Evolutionary conservation across 2,888 invertebrate genomes (phyloP).

Genomic region (Parochlus steinenii): DNA sequence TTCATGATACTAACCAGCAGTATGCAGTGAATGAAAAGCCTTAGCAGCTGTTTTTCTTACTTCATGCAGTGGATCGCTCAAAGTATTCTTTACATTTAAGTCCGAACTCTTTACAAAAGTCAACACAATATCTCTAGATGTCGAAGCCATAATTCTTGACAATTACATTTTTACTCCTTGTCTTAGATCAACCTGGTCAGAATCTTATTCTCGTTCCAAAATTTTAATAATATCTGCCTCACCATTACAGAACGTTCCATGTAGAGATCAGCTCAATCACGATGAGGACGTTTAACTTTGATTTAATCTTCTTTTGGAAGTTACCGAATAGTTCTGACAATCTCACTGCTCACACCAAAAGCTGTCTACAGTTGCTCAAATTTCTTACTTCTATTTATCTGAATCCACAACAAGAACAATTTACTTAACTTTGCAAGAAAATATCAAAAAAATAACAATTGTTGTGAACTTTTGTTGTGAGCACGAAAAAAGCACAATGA

Average conservation of each 20-base stretch:
- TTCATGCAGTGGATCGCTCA: conserved; percentile 85
- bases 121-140: conserved; percentile 84
- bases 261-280: conserved; percentile 86
- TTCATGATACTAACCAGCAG: too few species aligned
- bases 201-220: conserved; percentile 80
- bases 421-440: too few species aligned
- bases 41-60: conserved; percentile 89
- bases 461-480: too few species aligned
- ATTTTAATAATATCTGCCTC: conserved; percentile 97
- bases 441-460: too few species aligned
- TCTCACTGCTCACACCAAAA: too few species aligned
- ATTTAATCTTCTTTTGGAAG: too few species aligned
- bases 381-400: too few species aligned
- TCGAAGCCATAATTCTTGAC: conserved; percentile 94
- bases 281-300: conserved; percentile 72
- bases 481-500: too few species aligned
- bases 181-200: conserved; percentile 82
- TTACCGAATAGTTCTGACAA: too few species aligned
- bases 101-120: conserved; percentile 76
- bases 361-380: too few species aligned
- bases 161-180: conserved; percentile 98
- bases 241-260: conserved; percentile 98
- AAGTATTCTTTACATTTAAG: conserved; percentile 86
- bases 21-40: conserved; percentile 91
- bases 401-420: too few species aligned